These are phyloP conservation scores for Aricia agestis DNA, from an alignment of 1,140 invertebrate species.

Conservation along the genomic window DNA sequence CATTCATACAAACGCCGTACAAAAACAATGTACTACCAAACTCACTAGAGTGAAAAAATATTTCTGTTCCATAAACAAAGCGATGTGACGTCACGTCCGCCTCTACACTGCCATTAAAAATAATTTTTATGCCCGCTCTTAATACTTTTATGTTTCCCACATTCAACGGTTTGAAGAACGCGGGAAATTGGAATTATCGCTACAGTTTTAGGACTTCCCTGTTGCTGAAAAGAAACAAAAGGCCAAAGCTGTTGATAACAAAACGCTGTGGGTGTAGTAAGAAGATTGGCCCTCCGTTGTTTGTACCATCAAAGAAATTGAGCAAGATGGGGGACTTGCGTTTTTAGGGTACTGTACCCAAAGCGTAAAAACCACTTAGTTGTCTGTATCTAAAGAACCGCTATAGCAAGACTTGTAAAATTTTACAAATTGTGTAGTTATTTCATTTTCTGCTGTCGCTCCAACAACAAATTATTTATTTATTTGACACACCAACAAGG, in stretches of 20 bases:
- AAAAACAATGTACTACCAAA: slow-evolving; percentile 37
- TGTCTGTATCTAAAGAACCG: no score
- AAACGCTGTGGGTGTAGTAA: neutral
- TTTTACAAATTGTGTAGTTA: no score
- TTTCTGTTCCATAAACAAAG: slow-evolving; percentile 18
- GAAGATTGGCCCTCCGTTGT: neutral
- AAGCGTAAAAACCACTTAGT: no score
- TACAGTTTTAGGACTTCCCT: neutral
- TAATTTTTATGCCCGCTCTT: slow-evolving; percentile 6
- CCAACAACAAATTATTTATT: no score
- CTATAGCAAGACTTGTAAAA: no score
- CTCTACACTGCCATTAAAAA: slow-evolving; percentile 2
- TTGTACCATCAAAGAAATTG: no score
- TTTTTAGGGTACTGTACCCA: no score
- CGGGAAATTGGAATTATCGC: slow-evolving; percentile 2
- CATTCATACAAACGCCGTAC: slow-evolving; percentile 36
- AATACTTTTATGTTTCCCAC: slow-evolving; percentile 1
- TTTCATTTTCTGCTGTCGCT: no score
- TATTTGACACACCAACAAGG: no score
- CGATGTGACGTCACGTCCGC: slow-evolving; percentile 3
- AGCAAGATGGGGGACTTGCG: no score
- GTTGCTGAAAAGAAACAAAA: neutral
- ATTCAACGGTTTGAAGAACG: neutral
- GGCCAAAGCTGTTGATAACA: neutral
- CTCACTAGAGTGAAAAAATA: slow-evolving; percentile 36